phyloP scores from a whole-genome alignment of 37 sponge, comb jelly and placozoan genomes.

The Theonella swinhoei region DNA sequence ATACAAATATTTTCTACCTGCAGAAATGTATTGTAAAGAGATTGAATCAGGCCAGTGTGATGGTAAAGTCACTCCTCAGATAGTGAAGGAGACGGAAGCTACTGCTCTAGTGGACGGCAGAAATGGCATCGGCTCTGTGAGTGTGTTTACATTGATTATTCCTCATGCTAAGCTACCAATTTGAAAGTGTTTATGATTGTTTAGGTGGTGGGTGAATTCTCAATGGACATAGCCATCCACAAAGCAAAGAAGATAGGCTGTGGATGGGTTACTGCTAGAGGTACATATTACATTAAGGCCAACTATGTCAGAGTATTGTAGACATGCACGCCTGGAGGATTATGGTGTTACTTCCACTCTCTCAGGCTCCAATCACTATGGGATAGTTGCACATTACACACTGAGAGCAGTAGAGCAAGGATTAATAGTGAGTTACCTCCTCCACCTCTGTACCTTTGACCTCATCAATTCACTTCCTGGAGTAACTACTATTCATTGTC shows the following conservation, averaged over 20 bases:
- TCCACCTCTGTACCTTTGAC: neutral
- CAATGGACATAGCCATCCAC: constrained; percentile 89
- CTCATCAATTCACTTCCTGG: neutral
- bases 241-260: constrained; percentile 86
- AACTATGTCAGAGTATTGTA: neutral
- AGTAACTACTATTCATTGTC: neutral
- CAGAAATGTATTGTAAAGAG: constrained; percentile 86
- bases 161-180: neutral
- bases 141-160: constrained; percentile 4
- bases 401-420: constrained; percentile 79
- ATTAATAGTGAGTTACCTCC: constrained; percentile 68
- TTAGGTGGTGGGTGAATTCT: constrained; percentile 79
- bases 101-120: constrained; percentile 89
- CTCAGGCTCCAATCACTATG: constrained; percentile 95
- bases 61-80: constrained; percentile 60
- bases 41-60: constrained; percentile 59
- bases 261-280: constrained; percentile 87
- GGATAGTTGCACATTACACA: constrained; percentile 91
- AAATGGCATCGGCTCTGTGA: constrained; percentile 82
- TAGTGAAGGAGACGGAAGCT: constrained; percentile 73
- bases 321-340: neutral
- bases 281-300: constrained; percentile 29
- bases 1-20: neutral
- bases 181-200: neutral
- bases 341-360: neutral